These are phyloP conservation scores for Calephelis perditalis DNA, from an alignment of 2,888 invertebrate species.

Conservation along the genomic window DNA sequence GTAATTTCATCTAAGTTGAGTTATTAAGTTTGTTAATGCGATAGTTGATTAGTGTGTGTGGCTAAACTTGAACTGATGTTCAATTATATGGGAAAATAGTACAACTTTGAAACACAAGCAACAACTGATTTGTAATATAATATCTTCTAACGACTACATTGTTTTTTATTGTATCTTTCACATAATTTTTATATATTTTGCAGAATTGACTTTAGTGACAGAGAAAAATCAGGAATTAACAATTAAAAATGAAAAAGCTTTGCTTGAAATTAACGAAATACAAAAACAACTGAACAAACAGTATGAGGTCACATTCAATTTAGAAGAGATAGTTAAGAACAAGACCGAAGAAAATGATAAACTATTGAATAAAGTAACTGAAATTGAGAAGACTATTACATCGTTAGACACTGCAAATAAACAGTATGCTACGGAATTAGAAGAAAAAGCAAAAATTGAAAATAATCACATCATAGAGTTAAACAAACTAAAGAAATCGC, in stretches of 20 bases:
- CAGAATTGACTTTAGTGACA: constrained; percentile 38
- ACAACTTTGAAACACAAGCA: no score
- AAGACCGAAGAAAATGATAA: constrained; percentile 24
- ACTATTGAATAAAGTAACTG: constrained; percentile 18
- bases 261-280: constrained; percentile 34
- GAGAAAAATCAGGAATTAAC: constrained; percentile 37
- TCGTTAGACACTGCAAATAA: constrained; percentile 19
- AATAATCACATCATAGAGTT: constrained; percentile 37
- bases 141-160: no score
- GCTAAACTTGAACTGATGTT: no score
- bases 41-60: no score
- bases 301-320: constrained; percentile 30
- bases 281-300: constrained; percentile 36
- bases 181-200: constrained; percentile 23
- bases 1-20: no score
- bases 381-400: constrained; percentile 19
- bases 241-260: constrained; percentile 32
- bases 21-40: no score
- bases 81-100: no score
- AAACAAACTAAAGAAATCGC: not conserved
- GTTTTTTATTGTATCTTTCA: no score
- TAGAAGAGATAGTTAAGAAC: constrained; percentile 28
- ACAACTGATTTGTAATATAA: no score
- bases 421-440: not conserved
- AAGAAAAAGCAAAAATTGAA: constrained; percentile 22